phyloP scores from a whole-genome alignment of 2,797 vertebrate genomes.

The Danio albolineatus region DNA sequence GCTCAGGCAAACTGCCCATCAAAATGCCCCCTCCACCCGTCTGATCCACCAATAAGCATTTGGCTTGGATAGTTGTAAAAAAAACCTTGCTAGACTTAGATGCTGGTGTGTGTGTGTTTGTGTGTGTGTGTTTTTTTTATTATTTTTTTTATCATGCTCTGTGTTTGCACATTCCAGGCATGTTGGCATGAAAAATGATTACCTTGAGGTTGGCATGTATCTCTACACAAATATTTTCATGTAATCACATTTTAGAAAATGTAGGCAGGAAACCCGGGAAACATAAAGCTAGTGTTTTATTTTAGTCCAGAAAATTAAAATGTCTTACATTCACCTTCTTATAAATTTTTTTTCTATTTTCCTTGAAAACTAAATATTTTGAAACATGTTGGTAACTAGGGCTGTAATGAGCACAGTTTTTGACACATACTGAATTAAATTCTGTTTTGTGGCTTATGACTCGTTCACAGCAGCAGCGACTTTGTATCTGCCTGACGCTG shows the following conservation, averaged over 20 bases:
- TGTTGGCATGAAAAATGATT: background rate
- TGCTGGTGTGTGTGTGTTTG: background rate
- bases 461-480: no score
- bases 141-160: background rate
- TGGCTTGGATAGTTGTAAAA: constrained; percentile 26
- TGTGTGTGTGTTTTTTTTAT: no score
- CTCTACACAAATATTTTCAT: background rate
- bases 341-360: no score
- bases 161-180: constrained; percentile 6
- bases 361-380: no score
- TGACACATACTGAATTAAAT: no score
- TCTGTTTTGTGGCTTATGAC: no score
- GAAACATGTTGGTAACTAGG: no score
- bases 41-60: constrained; percentile 34
- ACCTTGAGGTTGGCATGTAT: background rate
- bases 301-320: background rate
- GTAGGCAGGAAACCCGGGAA: background rate
- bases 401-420: no score
- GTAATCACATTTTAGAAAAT: background rate
- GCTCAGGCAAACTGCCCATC: constrained; percentile 37
- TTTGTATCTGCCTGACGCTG: no score
- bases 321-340: background rate
- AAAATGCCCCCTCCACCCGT: constrained; percentile 22
- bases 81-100: constrained; percentile 2
- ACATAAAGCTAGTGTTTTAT: background rate